Evolutionary conservation across 2,797 vertebrate genomes (phyloP).

Genomic region (Rhadinocentrus ornatus): DNA sequence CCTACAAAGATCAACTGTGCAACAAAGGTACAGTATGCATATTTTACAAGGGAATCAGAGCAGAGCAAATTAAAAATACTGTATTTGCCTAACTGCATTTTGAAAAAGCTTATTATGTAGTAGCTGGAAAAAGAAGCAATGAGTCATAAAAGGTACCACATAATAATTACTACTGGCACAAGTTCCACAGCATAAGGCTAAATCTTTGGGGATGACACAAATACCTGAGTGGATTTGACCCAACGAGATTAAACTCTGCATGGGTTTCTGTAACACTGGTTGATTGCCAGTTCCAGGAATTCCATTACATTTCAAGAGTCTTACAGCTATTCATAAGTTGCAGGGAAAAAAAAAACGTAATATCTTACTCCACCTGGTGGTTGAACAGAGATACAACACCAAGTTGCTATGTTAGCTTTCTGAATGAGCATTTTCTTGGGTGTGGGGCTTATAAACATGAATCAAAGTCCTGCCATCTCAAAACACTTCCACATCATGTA

Average conservation of each 20-base stretch:
- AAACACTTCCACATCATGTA: background rate
- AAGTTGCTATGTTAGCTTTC: background rate
- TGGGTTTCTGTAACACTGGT: slow-evolving; percentile 29
- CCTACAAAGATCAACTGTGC: background rate
- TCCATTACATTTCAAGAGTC: slow-evolving; percentile 21
- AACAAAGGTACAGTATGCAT: background rate
- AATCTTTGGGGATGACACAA: slow-evolving; percentile 38
- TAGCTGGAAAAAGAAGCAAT: slow-evolving; percentile 7
- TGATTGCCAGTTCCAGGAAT: slow-evolving; percentile 37
- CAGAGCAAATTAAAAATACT: background rate
- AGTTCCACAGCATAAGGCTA: slow-evolving; percentile 11
- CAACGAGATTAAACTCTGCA: slow-evolving; percentile 49
- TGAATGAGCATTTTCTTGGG: background rate
- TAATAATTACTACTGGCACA: slow-evolving; percentile 21
- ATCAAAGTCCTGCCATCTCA: background rate
- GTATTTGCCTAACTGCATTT: slow-evolving; percentile 9
- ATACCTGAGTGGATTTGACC: slow-evolving; percentile 56
- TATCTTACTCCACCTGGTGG: slow-evolving; percentile 73
- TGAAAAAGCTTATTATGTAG: background rate
- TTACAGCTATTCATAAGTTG: background rate
- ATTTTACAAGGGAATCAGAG: background rate
- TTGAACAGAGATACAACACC: slow-evolving; percentile 15
- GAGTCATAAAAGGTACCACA: slow-evolving; percentile 3
- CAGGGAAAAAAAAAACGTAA: slow-evolving; percentile 31
- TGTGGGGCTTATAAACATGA: background rate